phyloP scores from a whole-genome alignment of 2,113 vertebrate species.

The Alexandromys fortis region DNA sequence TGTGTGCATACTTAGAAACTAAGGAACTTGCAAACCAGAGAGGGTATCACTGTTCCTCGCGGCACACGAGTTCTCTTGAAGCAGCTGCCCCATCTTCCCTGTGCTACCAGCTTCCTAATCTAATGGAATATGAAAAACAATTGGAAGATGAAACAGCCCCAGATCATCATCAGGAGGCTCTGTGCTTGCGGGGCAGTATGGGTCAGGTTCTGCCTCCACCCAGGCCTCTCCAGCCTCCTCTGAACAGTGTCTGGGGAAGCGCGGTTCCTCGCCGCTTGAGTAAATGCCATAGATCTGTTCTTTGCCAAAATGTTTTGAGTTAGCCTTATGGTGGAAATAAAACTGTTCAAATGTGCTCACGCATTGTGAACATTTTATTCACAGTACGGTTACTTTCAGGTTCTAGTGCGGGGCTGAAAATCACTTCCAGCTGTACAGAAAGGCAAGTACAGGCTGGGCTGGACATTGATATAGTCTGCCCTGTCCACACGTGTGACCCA shows the following conservation, averaged over 20 bases:
- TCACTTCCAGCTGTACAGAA: background rate
- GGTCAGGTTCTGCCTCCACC: background rate
- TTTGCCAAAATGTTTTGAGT: constrained; percentile 41
- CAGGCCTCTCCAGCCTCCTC: background rate
- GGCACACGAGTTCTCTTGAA: background rate
- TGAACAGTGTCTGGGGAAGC: constrained; percentile 5
- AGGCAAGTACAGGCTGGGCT: background rate
- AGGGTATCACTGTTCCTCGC: background rate
- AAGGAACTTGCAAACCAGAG: background rate
- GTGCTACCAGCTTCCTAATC: constrained; percentile 13
- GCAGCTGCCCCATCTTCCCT: background rate
- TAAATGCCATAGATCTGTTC: background rate
- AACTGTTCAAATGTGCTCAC: constrained; percentile 23
- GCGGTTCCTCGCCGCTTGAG: background rate
- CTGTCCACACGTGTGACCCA: background rate
- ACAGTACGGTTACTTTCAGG: background rate
- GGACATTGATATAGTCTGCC: background rate
- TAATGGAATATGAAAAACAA: constrained; percentile 46
- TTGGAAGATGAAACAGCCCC: constrained; percentile 48
- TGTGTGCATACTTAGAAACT: constrained; percentile 5
- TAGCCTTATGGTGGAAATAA: constrained; percentile 31
- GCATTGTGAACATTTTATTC: constrained; percentile 48
- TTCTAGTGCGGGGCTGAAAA: background rate
- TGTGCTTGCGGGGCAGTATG: background rate
- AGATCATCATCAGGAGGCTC: background rate